Evolutionary conservation across 2,797 vertebrate species (phyloP), one percentile per base, ranked within the genome.

Genomic region (Loris lydekkerianus): DNA sequence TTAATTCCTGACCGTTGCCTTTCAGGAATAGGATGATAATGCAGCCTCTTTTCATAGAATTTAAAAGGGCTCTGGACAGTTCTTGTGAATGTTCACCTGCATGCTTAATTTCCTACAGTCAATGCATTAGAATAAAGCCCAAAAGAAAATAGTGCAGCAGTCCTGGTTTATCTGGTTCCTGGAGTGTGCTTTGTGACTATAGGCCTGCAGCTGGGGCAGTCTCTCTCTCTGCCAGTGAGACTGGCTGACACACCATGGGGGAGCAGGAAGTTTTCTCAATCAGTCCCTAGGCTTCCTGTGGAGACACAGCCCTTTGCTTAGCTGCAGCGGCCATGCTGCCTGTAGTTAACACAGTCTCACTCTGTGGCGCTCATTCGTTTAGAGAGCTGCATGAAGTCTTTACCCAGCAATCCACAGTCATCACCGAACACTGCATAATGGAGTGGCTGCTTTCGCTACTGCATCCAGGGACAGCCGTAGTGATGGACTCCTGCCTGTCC

Each of bases 1-100:
- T 98, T 97, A 98, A 98, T 98, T 98, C 84, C 94, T 94, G 93
- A 97, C 95, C 95, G 84, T 97, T 97, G 76, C 96, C 95, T 97
- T 97, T 98, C 96, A 97, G 97, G 87, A 97, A 72, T 65, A 27
- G 88, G 76, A 86, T 96, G 96, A 97, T 98, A 97, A 97, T 96
- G 81, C 69, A 86, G 82, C 63, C 18, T 96, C 49, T 89, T 98
- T 97, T 97, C 91, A 95, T 86, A 95, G 96, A 97, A 96, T 98
- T 96, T 96, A 98, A 98, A 98, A 97, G 96, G 65, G 58, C 89
- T 93, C 95, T 94, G 96, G 95, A 97, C 94, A 96, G 93, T 97
- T 98, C 95, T 78, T 97, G 82, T 97, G 95, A 96, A 96, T 95
- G 93, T 97, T 98, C n/a, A 89, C 80, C 91, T 97, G 96, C 63